Percentiles rank a stretch among this genome's conserved stretches.
phyloP scores from a whole-genome alignment of 1,140 invertebrate genomes.

The Dendroctonus ponderosae region DNA sequence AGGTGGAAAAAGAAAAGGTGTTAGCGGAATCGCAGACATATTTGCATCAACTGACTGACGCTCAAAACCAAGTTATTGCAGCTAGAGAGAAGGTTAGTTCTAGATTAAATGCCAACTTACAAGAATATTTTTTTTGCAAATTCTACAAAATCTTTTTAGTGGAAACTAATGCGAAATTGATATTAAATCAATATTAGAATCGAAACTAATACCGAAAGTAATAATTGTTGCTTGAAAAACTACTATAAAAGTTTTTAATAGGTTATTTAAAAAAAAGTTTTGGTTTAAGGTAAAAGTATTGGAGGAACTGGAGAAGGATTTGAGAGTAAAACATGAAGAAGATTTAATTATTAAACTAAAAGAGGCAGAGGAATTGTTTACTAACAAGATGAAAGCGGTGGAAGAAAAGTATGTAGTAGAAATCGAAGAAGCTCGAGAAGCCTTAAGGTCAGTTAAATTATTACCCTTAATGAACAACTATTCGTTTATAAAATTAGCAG shows the following conservation, averaged over 20 bases:
- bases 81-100: conserved; percentile 41
- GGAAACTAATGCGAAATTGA: background rate
- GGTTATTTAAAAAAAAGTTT: background rate
- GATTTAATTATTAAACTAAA: conserved; percentile 37
- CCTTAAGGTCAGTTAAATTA: background rate
- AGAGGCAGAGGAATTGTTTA: conserved; percentile 47
- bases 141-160: background rate
- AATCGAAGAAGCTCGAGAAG: conserved; percentile 22
- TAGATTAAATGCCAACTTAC: conserved; percentile 33
- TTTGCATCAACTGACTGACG: conserved; percentile 27
- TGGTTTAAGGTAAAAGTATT: conserved; percentile 6
- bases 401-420: conserved; percentile 39
- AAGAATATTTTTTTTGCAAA: conserved; percentile 29
- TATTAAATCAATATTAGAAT: background rate
- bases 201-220: background rate
- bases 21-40: conserved; percentile 32
- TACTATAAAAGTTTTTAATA: background rate
- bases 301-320: conserved; percentile 25
- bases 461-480: background rate
- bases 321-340: conserved; percentile 29
- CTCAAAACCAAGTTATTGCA: conserved; percentile 49
- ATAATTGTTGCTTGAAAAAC: background rate
- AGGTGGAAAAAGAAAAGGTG: conserved; percentile 48
- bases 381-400: conserved; percentile 34
- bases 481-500: background rate